Evolutionary conservation across 1,140 invertebrate species (phyloP).

Genomic region (Drosophila subobscura): DNA sequence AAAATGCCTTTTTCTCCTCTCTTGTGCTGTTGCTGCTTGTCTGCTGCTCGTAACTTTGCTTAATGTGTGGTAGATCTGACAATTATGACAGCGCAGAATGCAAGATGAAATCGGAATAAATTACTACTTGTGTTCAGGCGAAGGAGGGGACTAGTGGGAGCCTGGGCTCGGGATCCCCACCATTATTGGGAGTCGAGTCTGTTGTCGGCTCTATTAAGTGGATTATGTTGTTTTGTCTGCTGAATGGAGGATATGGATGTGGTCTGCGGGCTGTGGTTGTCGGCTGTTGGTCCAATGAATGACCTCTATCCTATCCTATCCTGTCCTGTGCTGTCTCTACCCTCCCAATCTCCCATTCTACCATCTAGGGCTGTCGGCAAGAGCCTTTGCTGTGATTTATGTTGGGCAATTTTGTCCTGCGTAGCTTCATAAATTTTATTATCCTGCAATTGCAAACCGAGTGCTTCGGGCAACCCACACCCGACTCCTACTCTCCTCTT

Average conservation of each 20-base stretch:
- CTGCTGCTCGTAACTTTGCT: conserved; percentile 43
- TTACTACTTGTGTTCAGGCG: conserved; percentile 27
- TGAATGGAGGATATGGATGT: conserved; percentile 1
- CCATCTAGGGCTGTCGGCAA: conserved; percentile 22
- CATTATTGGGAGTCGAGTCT: conserved; percentile 56
- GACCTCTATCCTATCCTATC: conserved; percentile 41
- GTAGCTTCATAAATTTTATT: conserved; percentile 81
- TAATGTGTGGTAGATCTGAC: conserved; percentile 80
- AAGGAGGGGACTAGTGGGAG: conserved; percentile 9
- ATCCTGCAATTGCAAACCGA: conserved; percentile 71
- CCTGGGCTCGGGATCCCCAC: conserved; percentile 40
- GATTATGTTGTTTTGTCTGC: conserved; percentile 73
- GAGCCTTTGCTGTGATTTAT: conserved; percentile 67
- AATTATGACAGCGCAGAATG: conserved; percentile 75
- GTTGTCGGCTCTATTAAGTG: conserved; percentile 74
- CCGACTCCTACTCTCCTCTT: background rate
- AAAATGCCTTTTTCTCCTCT: conserved; percentile 45
- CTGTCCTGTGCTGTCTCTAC: conserved; percentile 4
- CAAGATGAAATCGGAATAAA: conserved; percentile 73
- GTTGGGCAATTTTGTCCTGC: conserved; percentile 69
- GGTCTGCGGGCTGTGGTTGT: background rate
- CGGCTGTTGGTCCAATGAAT: conserved; percentile 10
- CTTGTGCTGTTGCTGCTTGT: conserved; percentile 11
- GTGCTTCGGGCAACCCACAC: conserved; percentile 9
- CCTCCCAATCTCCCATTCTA: background rate